Evolutionary conservation across 2,113 vertebrate species (phyloP).

Genomic region (Glaucomys volans): DNA sequence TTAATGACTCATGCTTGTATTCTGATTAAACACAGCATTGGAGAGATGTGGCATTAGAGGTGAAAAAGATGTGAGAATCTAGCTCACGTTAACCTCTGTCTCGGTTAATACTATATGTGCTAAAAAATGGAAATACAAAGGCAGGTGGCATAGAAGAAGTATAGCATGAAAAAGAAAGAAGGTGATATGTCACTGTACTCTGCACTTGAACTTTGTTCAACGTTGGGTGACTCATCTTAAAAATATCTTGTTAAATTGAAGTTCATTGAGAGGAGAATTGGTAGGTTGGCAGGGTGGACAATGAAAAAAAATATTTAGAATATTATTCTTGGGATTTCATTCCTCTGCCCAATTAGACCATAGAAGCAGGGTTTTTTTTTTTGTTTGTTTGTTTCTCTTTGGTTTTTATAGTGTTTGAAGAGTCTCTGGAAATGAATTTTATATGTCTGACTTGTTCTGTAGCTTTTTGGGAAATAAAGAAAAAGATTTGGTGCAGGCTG

Average conservation of each 20-base stretch:
- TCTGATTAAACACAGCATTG: conserved; percentile 44
- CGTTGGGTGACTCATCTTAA: not conserved
- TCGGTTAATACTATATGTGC: not conserved
- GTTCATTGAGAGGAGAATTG: not conserved
- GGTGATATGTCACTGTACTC: not conserved
- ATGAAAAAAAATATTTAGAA: not conserved
- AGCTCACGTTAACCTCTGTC: not conserved
- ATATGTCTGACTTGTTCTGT: not conserved
- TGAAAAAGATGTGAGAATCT: conserved; percentile 8
- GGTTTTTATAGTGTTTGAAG: not conserved
- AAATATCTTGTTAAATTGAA: not conserved
- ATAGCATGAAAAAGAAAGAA: not conserved
- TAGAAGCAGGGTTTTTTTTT: not conserved
- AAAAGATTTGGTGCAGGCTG: not conserved
- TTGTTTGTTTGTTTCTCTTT: not conserved
- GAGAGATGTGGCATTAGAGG: conserved; percentile 10
- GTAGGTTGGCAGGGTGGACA: not conserved
- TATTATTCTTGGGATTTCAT: conserved; percentile 18
- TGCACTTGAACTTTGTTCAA: not conserved
- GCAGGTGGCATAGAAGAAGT: not conserved
- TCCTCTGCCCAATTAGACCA: not conserved
- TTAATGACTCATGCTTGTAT: conserved; percentile 60
- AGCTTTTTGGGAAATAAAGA: conserved; percentile 24
- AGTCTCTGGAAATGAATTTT: conserved; percentile 22
- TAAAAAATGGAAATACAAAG: not conserved